phyloP scores from a whole-genome alignment of 2,113 vertebrate genomes.

The Campylomormyrus tamandua region DNA sequence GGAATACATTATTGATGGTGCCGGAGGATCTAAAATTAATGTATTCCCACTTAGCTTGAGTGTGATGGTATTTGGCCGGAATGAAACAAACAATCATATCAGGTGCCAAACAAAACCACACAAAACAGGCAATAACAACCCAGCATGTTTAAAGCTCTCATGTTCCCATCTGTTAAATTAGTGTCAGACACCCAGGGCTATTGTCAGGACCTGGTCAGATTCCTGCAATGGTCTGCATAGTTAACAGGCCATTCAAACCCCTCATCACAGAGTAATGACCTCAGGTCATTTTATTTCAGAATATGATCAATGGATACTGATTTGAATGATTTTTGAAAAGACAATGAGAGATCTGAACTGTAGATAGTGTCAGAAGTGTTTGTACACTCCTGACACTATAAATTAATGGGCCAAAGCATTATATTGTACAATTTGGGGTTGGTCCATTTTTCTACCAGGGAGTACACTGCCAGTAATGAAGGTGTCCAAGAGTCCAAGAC shows the following conservation, averaged over 20 bases:
- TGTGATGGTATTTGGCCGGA: constrained; percentile 7
- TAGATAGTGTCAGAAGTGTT: neutral
- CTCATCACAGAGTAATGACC: neutral
- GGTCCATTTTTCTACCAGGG: neutral
- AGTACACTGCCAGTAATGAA: neutral
- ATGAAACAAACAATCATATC: neutral
- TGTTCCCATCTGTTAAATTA: neutral
- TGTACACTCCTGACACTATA: neutral
- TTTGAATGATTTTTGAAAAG: neutral
- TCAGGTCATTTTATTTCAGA: neutral
- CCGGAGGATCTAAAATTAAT: constrained; percentile 6
- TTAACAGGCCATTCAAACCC: neutral
- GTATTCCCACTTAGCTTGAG: constrained; percentile 12
- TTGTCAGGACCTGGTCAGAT: neutral
- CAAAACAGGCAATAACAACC: neutral
- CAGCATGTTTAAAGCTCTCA: neutral
- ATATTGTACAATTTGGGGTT: neutral
- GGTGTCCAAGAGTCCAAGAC: neutral
- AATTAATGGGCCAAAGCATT: neutral
- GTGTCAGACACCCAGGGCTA: neutral
- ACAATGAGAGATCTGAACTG: neutral
- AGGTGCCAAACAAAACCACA: neutral
- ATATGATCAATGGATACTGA: neutral
- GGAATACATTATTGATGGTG: constrained; percentile 7
- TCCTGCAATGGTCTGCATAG: neutral